A percentile compares a stretch with the other conserved stretches of the same genome.
phyloP scores from a whole-genome alignment of 2,888 invertebrate species.

The Psylliodes chrysocephalus region DNA sequence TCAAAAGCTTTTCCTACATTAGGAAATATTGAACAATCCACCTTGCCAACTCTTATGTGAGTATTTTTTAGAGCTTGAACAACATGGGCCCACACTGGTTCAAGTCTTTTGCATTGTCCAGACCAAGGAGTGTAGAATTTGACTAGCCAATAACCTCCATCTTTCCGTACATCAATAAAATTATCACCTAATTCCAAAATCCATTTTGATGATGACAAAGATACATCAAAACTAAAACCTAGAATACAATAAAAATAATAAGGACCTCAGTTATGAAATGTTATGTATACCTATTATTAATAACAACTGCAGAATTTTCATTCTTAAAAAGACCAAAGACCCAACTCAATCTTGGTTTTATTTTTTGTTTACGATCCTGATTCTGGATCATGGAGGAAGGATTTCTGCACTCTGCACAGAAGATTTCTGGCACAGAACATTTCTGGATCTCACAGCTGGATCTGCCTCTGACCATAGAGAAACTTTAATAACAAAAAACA shows the following conservation, averaged over 20 bases:
- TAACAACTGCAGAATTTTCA: no score
- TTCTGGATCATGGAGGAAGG: no score
- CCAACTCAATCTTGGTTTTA: no score
- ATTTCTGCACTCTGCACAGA: no score
- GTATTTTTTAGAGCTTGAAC: slow-evolving; percentile 88
- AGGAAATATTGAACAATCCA: slow-evolving; percentile 94
- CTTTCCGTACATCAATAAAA: slow-evolving; percentile 74
- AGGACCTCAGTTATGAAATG: not conserved
- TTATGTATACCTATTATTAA: no score
- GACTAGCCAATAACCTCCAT: slow-evolving; percentile 85
- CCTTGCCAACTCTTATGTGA: slow-evolving; percentile 86
- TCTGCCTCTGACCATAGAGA: no score
- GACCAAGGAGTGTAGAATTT: slow-evolving; percentile 99
- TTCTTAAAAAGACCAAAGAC: not conserved
- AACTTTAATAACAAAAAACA: no score
- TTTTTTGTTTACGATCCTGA: no score
- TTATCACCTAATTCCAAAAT: slow-evolving; percentile 85
- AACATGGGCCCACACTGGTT: slow-evolving; percentile 94
- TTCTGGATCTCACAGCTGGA: no score
- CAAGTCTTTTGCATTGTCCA: slow-evolving; percentile 94
- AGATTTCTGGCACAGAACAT: no score
- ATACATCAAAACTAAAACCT: slow-evolving; percentile 9
- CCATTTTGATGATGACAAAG: slow-evolving; percentile 65
- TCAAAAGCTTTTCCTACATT: slow-evolving; percentile 85
- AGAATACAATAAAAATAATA: not conserved